Base-by-base conservation (phyloP, 2,797 vertebrate species). In the Trematomus bernacchii region DNA sequence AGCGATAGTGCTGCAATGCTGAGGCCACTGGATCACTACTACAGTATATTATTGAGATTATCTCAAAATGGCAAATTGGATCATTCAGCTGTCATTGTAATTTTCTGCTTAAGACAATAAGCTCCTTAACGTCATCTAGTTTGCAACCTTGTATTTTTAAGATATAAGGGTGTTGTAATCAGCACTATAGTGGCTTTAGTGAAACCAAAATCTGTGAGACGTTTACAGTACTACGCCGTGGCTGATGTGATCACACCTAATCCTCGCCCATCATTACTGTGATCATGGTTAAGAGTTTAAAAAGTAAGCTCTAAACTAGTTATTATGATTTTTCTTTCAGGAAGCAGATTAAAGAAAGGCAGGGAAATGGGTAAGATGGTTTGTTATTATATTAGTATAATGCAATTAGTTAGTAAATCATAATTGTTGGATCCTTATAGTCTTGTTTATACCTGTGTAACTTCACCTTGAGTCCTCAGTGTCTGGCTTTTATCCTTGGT, bases 1-100 rank as follows among this genome's bases (percentile, higher is more conserved):
- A 10, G 43, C 55, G 76, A 79, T 77, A 75, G 37, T 54, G n/a
- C 71, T 53, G 61, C 51, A 11, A 71, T 85, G 80, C 72, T 73
- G 71, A 86, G 27, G 19, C 74, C 73, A 71, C 67, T 63, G 62
- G 42, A 66, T 67, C 59, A 73, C 30, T 14, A 9, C 64, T 70
- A 66, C 55, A 30, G 14, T 37, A 40, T 58, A 68, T 52, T 55
- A 82, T 79, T 19, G 33, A 44, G 50, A 57, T 76, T 60, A 27
- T 58, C 55, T 66, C 58, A 48, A 79, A 18, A 33, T 66, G 53
- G 15, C 37, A 70, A 46, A 47, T 58, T 66, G 40, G 21, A 37
- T 37, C 16, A 21, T 51, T 40, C 48, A 23, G 33, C 65, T 83
- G 79, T 81, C 15, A 37, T 44, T 72, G 55, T 37, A 37, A 16